These are phyloP conservation scores for Phenganax marumi DNA, from an alignment of 92 coral and sea anemone genomes.

Conservation along the genomic window DNA sequence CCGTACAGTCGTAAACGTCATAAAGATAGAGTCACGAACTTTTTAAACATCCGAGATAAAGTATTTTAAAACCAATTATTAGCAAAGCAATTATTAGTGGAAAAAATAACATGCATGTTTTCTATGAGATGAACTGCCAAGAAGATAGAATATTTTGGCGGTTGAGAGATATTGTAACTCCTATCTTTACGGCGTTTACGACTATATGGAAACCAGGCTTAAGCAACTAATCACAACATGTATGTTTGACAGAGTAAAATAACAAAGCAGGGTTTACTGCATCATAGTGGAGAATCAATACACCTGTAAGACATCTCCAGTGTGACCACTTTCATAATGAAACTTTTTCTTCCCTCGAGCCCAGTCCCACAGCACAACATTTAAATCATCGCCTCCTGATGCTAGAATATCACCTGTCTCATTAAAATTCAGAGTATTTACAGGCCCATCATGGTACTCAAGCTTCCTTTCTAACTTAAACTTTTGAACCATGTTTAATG, in stretches of 20 bases:
- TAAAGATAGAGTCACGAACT: no score
- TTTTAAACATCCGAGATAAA: no score
- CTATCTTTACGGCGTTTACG: no score
- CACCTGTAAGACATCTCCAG: constrained; percentile 97
- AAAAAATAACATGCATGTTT: no score
- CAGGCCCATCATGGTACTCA: constrained; percentile 82
- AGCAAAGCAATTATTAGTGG: no score
- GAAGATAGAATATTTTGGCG: no score
- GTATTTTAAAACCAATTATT: no score
- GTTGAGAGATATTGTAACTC: no score
- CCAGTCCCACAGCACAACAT: constrained; percentile 97
- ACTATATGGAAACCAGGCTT: no score
- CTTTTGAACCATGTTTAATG: constrained; percentile 71
- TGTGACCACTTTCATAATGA: constrained; percentile 89
- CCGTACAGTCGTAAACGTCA: no score
- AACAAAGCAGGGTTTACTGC: not conserved
- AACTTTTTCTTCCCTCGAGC: constrained; percentile 80
- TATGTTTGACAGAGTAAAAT: not conserved
- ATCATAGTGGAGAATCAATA: not conserved
- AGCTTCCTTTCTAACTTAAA: constrained; percentile 72
- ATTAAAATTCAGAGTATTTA: constrained; percentile 88
- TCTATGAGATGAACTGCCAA: no score
- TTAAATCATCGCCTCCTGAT: constrained; percentile 94
- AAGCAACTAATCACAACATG: no score
- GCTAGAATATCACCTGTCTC: constrained; percentile 81